Evolutionary conservation across 2,113 vertebrate genomes (phyloP).

Genomic region (Zosterops pallidus): DNA sequence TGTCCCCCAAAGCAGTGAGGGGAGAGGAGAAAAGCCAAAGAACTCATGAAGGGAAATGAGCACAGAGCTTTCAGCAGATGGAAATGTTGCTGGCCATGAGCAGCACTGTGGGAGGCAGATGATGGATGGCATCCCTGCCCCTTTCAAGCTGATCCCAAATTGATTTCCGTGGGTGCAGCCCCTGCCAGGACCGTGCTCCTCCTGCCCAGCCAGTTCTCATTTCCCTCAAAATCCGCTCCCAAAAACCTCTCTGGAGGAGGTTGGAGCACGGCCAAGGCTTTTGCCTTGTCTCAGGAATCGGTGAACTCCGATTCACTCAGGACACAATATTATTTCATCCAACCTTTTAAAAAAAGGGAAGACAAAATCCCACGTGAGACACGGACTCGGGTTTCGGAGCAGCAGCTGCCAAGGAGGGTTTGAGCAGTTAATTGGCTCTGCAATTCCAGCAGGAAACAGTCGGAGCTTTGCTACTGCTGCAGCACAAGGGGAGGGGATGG

Average conservation of each 20-base stretch:
- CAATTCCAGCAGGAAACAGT: background rate
- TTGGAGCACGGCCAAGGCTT: background rate
- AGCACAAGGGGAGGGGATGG: background rate
- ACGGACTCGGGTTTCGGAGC: background rate
- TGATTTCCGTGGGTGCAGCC: background rate
- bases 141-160: background rate
- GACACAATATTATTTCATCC: conserved; percentile 40
- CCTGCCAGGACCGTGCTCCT: background rate
- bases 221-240: background rate
- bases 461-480: background rate
- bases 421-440: background rate
- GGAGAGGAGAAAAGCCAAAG: background rate
- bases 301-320: background rate
- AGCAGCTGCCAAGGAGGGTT: background rate
- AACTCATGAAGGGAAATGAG: background rate
- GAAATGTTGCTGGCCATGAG: background rate
- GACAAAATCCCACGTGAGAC: background rate
- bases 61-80: background rate
- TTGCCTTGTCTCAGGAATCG: background rate
- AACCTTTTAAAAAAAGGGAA: background rate
- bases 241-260: background rate
- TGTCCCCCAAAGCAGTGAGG: background rate
- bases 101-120: background rate
- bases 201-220: background rate
- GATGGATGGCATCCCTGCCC: background rate